Conservation (phyloP, 2,797 vertebrate species). For the Melanotaenia pygmaea region DNA sequence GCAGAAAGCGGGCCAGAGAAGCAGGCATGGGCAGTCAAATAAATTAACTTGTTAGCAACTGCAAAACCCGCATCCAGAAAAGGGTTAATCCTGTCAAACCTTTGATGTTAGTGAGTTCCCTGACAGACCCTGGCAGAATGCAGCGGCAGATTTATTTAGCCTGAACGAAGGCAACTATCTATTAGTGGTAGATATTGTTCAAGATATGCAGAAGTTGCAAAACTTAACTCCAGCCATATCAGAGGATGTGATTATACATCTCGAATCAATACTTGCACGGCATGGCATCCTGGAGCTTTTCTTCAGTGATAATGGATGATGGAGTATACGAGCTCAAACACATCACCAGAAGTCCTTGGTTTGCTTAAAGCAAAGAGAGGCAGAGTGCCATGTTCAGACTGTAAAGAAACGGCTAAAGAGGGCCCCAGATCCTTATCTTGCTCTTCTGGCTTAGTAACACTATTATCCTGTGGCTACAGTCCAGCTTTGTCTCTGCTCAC, state of each 20-base stretch:
- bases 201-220: background rate
- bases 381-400: too few species aligned
- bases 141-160: too few species aligned
- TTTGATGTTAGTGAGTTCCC: too few species aligned
- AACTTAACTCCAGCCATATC: background rate
- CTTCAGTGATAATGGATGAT: background rate
- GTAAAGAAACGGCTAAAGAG: too few species aligned
- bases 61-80: background rate
- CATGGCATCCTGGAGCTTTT: background rate
- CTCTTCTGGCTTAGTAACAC: too few species aligned
- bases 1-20: background rate
- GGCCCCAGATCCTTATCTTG: too few species aligned
- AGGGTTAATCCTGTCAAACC: background rate
- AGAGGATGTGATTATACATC: background rate
- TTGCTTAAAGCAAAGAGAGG: too few species aligned
- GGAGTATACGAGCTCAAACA: background rate
- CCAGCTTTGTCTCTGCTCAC: too few species aligned
- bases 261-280: background rate
- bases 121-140: too few species aligned
- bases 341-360: background rate
- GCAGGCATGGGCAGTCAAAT: background rate
- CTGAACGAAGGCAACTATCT: background rate
- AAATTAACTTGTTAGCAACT: background rate
- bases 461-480: too few species aligned
- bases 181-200: slow-evolving; percentile 5